Evolutionary conservation across 2,113 vertebrate genomes (phyloP), one percentile per base, ranked within the genome.

Genomic region (Dryoscopus gambensis): DNA sequence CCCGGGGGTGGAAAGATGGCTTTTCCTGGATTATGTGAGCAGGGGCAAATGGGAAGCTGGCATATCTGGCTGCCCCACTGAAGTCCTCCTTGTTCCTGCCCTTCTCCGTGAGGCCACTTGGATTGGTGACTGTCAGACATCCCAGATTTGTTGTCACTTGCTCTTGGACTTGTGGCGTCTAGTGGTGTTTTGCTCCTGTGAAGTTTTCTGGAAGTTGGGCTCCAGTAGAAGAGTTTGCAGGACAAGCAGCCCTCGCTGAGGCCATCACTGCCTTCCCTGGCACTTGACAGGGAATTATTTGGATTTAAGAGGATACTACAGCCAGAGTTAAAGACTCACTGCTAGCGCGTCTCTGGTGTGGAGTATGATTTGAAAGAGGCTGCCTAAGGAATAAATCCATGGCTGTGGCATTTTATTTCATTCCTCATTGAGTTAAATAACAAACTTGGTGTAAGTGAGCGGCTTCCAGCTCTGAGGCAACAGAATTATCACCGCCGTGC

Each of bases 401-500:
- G 73, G n/a, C 94, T 87, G 81, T 76, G 79, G 86, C 89, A 22
- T 90, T 96, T 91, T 85, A 80, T 92, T 96, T 94, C 15, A 11
- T 93, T 97, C 80, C 94, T 96, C 10, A 7, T 93, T 95, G 94
- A 85, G 93, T 95, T 94, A 96, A 97, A 92, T 94, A 92, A 94
- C 76, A 91, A 97, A 96, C 86, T 90, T 90, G 13, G 62, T 86
- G 62, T 76, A 56, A 74, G 70, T 56, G 88, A 85, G 90, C 87
- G 79, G 83, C 83, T 92, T 97, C 75, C 78, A 96, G 93, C 93
- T 89, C 95, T 1, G 62, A 93, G 94, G 95, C 88, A 94, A 62
- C 83, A 76, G 64, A 93, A 93, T 91, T 85, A 76, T 81, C 94
- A 77, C 90, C 0, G 21, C 75, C 18, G 47, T 1, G 70, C 90